phyloP scores from a whole-genome alignment of 2,888 invertebrate genomes.

The Cryptocheilus praepositus region DNA sequence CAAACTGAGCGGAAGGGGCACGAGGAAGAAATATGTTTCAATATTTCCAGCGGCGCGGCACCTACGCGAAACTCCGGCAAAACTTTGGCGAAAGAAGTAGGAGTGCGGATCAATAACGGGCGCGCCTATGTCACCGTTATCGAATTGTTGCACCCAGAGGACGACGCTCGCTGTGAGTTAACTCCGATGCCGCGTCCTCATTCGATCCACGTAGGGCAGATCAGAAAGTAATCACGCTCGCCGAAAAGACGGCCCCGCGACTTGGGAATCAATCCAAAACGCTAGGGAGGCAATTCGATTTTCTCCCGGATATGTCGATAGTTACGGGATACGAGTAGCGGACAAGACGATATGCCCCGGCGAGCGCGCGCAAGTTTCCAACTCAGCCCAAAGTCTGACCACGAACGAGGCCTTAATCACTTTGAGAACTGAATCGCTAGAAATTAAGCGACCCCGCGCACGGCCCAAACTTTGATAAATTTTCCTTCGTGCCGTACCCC shows the following conservation, averaged over 20 bases:
- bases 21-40: no score
- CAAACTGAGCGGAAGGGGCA: neutral
- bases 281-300: conserved; percentile 63
- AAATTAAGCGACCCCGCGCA: conserved; percentile 22
- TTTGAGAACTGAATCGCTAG: conserved; percentile 15
- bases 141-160: conserved; percentile 45
- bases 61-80: conserved; percentile 14
- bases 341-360: conserved; percentile 24
- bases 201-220: conserved; percentile 66
- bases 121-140: conserved; percentile 36
- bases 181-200: conserved; percentile 38
- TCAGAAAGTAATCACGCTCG: conserved; percentile 67
- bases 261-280: conserved; percentile 65
- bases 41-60: conserved; percentile 2
- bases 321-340: conserved; percentile 25
- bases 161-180: conserved; percentile 28
- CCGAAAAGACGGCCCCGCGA: conserved; percentile 51
- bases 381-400: conserved; percentile 21
- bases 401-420: conserved; percentile 27
- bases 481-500: no score
- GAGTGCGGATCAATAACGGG: conserved; percentile 40
- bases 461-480: neutral
- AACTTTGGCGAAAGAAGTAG: neutral
- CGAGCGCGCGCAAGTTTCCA: conserved; percentile 21
- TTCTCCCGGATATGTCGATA: conserved; percentile 40